phyloP scores from a whole-genome alignment of 1,140 invertebrate species.

The Drosophila yakuba region DNA sequence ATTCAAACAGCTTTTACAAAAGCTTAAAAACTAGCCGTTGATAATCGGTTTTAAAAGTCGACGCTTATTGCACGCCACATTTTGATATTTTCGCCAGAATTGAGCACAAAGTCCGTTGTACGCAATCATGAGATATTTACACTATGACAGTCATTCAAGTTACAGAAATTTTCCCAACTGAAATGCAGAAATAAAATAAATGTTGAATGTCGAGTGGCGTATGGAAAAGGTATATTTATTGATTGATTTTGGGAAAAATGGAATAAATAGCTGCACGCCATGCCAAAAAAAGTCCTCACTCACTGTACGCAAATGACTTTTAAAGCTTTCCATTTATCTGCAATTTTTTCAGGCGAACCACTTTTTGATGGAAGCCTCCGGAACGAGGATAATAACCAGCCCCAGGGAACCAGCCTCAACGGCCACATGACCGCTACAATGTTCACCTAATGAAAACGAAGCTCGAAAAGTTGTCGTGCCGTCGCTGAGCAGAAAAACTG shows the following conservation, averaged over 20 bases:
- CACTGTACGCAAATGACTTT: constrained; percentile 55
- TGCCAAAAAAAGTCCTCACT: not conserved
- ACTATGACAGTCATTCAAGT: constrained; percentile 26
- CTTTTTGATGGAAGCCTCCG: constrained; percentile 40
- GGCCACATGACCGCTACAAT: constrained; percentile 36
- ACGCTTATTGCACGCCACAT: not conserved
- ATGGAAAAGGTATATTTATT: constrained; percentile 46
- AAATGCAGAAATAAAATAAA: constrained; percentile 21
- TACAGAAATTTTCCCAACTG: constrained; percentile 22
- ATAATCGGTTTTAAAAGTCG: not conserved
- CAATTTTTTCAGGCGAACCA: constrained; percentile 42
- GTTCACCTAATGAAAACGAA: constrained; percentile 69
- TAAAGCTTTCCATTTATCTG: constrained; percentile 55
- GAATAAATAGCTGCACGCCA: constrained; percentile 20
- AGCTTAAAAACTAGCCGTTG: not conserved
- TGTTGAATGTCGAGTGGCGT: constrained; percentile 11
- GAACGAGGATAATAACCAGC: constrained; percentile 14
- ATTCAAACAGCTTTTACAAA: too few species aligned
- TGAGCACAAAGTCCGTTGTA: not conserved
- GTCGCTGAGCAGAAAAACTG: constrained; percentile 24
- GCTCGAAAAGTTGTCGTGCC: constrained; percentile 50
- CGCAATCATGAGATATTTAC: constrained; percentile 44
- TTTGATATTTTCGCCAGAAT: not conserved
- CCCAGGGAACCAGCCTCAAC: constrained; percentile 11
- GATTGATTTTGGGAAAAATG: constrained; percentile 41